These are phyloP conservation scores for Morinoia aosen DNA, from an alignment of 2,888 invertebrate species.

Conservation along the genomic window DNA sequence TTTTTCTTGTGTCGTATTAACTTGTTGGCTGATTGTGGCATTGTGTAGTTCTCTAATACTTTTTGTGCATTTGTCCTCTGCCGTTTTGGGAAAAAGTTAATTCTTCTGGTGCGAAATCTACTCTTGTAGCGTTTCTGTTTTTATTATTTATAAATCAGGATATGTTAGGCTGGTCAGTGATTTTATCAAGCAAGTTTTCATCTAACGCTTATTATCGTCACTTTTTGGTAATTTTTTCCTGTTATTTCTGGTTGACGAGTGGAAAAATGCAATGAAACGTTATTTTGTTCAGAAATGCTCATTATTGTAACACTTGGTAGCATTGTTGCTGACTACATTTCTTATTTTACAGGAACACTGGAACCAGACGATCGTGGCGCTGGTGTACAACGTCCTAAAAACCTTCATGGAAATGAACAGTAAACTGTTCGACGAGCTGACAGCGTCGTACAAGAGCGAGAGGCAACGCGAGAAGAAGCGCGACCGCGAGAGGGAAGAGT, in stretches of 20 bases:
- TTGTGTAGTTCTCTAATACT: too few relatives aligned
- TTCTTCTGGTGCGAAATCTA: too few relatives aligned
- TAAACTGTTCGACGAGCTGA: slow-evolving; percentile 98
- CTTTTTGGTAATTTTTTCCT: neutral
- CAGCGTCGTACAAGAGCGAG: slow-evolving; percentile 98
- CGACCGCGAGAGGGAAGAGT: slow-evolving; percentile 96
- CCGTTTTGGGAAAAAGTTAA: too few relatives aligned
- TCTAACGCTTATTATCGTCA: neutral
- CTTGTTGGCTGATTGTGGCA: neutral
- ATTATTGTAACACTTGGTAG: neutral
- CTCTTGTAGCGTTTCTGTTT: too few relatives aligned
- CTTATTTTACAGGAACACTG: slow-evolving; percentile 90
- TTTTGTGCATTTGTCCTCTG: too few relatives aligned
- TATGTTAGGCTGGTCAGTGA: too few relatives aligned
- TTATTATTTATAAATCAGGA: too few relatives aligned
- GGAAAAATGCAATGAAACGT: neutral
- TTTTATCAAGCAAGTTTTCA: neutral
- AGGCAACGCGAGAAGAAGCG: slow-evolving; percentile 97
- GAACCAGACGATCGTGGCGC: slow-evolving; percentile 99
- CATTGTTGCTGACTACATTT: neutral
- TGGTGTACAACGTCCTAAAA: slow-evolving; percentile 99
- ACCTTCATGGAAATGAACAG: slow-evolving; percentile 99
- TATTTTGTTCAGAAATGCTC: neutral
- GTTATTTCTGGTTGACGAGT: neutral
- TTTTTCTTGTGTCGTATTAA: neutral